phyloP scores from a whole-genome alignment of 23 tunicate species.

The Oikopleura dioica region DNA sequence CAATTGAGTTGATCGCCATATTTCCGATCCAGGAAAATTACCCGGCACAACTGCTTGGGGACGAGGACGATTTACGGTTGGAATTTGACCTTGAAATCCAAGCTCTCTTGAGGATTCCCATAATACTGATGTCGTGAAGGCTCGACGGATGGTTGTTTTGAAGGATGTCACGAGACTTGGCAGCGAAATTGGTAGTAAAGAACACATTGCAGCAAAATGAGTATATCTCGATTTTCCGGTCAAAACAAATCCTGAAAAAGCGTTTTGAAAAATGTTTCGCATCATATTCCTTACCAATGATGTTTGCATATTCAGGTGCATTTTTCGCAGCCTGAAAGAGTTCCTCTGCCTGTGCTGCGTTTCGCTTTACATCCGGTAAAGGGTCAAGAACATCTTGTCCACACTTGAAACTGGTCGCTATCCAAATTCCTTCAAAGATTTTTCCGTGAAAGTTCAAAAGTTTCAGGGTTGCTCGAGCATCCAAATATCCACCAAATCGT shows the following conservation, averaged over 20 bases:
- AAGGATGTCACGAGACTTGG: background rate
- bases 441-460: too few species aligned
- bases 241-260: background rate
- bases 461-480: too few species aligned
- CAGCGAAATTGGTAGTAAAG: background rate
- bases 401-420: background rate
- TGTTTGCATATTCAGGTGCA: background rate
- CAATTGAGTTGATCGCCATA: background rate
- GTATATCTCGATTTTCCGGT: background rate
- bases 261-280: too few species aligned
- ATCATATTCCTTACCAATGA: too few species aligned
- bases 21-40: background rate
- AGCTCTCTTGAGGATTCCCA: background rate
- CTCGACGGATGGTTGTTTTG: background rate
- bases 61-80: background rate
- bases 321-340: background rate
- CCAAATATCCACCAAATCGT: too few species aligned
- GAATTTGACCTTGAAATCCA: background rate
- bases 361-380: background rate
- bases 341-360: background rate
- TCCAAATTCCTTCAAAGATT: too few species aligned
- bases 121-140: background rate
- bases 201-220: background rate
- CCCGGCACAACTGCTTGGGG: background rate
- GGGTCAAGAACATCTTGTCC: background rate